Conservation (phyloP, 1,140 invertebrate genomes). For the Drosophila virilis region DNA sequence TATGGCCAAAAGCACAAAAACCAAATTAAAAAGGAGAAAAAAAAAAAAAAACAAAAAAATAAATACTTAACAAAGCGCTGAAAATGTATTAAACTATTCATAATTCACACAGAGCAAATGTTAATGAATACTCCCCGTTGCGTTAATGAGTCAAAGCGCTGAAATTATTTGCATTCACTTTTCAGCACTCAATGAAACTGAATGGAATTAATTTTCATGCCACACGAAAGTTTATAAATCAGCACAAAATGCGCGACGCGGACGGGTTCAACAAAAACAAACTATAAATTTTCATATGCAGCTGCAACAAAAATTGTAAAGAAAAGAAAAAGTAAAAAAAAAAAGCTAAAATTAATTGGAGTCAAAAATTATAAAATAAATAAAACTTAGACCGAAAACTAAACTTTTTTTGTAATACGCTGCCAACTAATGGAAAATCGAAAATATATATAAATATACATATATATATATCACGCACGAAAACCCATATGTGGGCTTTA, state of each 20-base stretch:
- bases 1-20: slow-evolving; percentile 15
- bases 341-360: slow-evolving; percentile 76
- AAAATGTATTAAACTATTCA: slow-evolving; percentile 58
- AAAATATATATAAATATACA: slow-evolving; percentile 56
- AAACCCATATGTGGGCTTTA: slow-evolving; percentile 23
- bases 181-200: slow-evolving; percentile 51
- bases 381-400: slow-evolving; percentile 22
- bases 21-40: not conserved
- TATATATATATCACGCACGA: slow-evolving; percentile 57
- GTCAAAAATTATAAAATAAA: slow-evolving; percentile 33
- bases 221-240: slow-evolving; percentile 66
- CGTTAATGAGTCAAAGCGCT: slow-evolving; percentile 77
- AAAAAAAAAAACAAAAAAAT: not conserved
- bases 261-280: slow-evolving; percentile 45
- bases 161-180: slow-evolving; percentile 80
- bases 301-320: slow-evolving; percentile 1
- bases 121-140: slow-evolving; percentile 77
- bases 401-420: slow-evolving; percentile 56
- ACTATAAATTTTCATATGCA: slow-evolving; percentile 38
- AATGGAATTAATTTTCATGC: slow-evolving; percentile 61
- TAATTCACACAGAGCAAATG: slow-evolving; percentile 47
- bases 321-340: slow-evolving; percentile 36
- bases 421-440: slow-evolving; percentile 68
- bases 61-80: slow-evolving; percentile 43
- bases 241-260: slow-evolving; percentile 41